Percentiles rank a stretch among this genome's conserved stretches.
phyloP scores from a whole-genome alignment of 1,140 invertebrate species.

The Panagrolaimus sp. region DNA sequence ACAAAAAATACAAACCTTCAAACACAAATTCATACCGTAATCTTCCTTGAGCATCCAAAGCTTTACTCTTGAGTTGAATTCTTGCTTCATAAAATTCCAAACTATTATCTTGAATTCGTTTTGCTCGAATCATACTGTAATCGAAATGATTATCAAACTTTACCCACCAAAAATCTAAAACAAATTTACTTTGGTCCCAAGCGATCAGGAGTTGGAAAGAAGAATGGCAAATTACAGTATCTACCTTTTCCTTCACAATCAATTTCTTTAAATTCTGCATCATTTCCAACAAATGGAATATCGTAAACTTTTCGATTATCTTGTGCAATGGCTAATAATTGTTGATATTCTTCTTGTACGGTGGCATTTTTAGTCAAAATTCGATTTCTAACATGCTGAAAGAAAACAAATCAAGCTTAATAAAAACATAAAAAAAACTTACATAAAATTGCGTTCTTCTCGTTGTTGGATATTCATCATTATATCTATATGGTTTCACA shows the following conservation, averaged over 20 bases:
- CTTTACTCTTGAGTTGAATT: too few species aligned
- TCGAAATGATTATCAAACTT: not conserved
- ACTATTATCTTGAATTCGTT: not conserved
- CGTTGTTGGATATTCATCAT: not conserved
- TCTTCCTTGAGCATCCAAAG: too few species aligned
- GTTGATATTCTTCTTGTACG: not conserved
- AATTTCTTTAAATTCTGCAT: not conserved
- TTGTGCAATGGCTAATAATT: conserved; percentile 6
- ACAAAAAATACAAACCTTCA: too few species aligned
- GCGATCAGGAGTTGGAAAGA: conserved; percentile 14
- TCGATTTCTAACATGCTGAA: conserved; percentile 8
- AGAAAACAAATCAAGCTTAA: not conserved
- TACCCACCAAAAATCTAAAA: not conserved
- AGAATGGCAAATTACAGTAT: conserved; percentile 13
- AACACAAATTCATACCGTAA: too few species aligned
- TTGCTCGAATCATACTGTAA: conserved; percentile 3
- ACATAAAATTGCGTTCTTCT: conserved; percentile 16
- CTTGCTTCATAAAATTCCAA: not conserved
- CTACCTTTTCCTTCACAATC: conserved; percentile 13
- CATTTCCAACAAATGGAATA: conserved; percentile 15
- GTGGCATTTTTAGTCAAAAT: not conserved
- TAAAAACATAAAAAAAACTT: not conserved
- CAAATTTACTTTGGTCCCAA: conserved; percentile 7
- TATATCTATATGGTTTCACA: conserved; percentile 1
- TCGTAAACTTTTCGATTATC: conserved; percentile 7